These are phyloP conservation scores for Diarsia mendica DNA, from an alignment of 2,888 invertebrate genomes.

Conservation along the genomic window DNA sequence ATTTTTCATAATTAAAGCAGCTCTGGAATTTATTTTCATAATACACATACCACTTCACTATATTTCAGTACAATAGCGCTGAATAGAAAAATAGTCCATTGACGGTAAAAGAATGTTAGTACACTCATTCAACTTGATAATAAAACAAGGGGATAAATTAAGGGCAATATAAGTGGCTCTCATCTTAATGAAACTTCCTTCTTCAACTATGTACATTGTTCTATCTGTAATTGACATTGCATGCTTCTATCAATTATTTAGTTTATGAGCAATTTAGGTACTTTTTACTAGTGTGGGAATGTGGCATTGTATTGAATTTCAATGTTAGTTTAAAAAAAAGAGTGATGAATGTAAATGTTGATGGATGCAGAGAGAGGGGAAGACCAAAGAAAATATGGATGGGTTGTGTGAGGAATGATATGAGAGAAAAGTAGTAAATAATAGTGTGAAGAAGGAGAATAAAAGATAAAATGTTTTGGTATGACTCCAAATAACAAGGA, in stretches of 20 bases:
- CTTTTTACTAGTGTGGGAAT: constrained; percentile 23
- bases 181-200: constrained; percentile 87
- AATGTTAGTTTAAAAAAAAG: not conserved
- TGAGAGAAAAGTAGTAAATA: too few species aligned
- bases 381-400: too few species aligned
- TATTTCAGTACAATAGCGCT: constrained; percentile 1
- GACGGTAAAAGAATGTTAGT: constrained; percentile 28
- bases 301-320: not conserved
- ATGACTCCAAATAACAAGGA: too few species aligned
- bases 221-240: constrained; percentile 71
- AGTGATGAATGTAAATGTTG: too few species aligned
- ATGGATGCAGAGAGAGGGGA: too few species aligned
- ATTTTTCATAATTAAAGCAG: not conserved
- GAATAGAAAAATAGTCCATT: constrained; percentile 24
- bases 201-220: constrained; percentile 75
- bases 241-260: constrained; percentile 66
- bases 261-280: constrained; percentile 36
- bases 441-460: too few species aligned
- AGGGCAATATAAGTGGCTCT: constrained; percentile 84
- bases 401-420: too few species aligned
- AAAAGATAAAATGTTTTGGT: too few species aligned
- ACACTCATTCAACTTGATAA: constrained; percentile 65
- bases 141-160: constrained; percentile 84
- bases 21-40: constrained; percentile 14
- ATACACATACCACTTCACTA: constrained; percentile 2